Conservation (phyloP, 2,797 vertebrate genomes). For the Centropyge bicolor region DNA sequence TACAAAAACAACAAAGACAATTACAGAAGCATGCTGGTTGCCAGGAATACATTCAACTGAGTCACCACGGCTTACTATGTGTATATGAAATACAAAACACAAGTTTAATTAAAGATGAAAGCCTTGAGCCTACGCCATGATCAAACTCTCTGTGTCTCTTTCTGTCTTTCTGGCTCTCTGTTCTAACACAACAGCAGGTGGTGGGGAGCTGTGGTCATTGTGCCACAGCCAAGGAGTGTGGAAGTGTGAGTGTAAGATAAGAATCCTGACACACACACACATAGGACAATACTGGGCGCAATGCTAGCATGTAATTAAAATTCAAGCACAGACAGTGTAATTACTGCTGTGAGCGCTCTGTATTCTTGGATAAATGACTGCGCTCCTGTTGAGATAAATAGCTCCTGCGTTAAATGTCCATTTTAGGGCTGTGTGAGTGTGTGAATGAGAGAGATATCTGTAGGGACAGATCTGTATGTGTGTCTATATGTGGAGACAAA, state of each 20-base stretch:
- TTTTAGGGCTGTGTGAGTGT: background rate
- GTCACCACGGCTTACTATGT: background rate
- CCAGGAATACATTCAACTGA: background rate
- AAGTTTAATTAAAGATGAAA: conserved; percentile 35
- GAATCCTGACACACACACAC: conserved; percentile 46
- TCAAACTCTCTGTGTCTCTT: conserved; percentile 28
- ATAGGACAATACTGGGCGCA: conserved; percentile 44
- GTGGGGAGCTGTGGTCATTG: conserved; percentile 55
- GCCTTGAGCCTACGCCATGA: conserved; percentile 19
- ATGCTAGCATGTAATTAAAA: conserved; percentile 71
- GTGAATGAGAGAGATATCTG: background rate
- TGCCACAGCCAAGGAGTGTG: conserved; percentile 63
- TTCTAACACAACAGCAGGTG: conserved; percentile 70
- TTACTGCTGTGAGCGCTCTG: conserved; percentile 51
- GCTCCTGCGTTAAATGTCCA: conserved; percentile 24
- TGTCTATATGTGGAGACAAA: background rate
- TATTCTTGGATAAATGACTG: conserved; percentile 49
- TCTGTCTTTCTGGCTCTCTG: conserved; percentile 43
- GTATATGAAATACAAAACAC: conserved; percentile 23
- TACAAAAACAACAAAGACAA: background rate
- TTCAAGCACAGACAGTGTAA: conserved; percentile 64
- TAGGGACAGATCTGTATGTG: background rate
- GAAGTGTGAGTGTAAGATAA: conserved; percentile 64
- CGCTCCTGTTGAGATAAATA: conserved; percentile 33
- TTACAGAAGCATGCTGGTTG: background rate